These are phyloP conservation scores for Acronicta aceris DNA, from an alignment of 2,888 invertebrate species.

Conservation along the genomic window DNA sequence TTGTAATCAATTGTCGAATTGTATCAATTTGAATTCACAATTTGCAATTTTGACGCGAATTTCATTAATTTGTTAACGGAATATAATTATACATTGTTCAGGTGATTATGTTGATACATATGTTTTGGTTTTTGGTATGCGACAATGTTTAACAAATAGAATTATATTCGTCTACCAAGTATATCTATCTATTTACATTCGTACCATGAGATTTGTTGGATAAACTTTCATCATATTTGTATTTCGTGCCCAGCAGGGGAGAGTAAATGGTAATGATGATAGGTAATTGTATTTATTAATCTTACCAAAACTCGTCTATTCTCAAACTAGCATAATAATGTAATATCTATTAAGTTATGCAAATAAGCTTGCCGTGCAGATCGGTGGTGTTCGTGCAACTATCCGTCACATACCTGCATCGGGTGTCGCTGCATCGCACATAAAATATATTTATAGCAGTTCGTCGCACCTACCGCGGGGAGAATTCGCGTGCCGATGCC, in stretches of 20 bases:
- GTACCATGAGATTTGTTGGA: no score
- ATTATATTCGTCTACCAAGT: neutral
- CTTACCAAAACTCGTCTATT: no score
- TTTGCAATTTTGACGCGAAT: slow-evolving; percentile 85
- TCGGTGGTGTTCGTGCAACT: slow-evolving; percentile 46
- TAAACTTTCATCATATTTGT: no score
- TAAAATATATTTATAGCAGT: slow-evolving; percentile 88
- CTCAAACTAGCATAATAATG: slow-evolving; percentile 2
- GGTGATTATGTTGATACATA: slow-evolving; percentile 36
- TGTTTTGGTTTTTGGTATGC: slow-evolving; percentile 29
- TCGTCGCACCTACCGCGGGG: slow-evolving; percentile 86
- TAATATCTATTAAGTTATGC: slow-evolving; percentile 45
- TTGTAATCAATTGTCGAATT: slow-evolving; percentile 87
- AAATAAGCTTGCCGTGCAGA: slow-evolving; percentile 37
- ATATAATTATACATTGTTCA: slow-evolving; percentile 62
- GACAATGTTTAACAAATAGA: slow-evolving; percentile 15
- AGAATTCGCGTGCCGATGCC: slow-evolving; percentile 88
- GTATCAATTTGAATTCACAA: slow-evolving; percentile 85
- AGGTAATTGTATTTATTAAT: no score
- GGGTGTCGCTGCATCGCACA: slow-evolving; percentile 75
- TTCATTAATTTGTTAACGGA: slow-evolving; percentile 79
- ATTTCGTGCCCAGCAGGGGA: no score
- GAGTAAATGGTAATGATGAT: no score
- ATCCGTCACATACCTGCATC: slow-evolving; percentile 71
- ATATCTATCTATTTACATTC: neutral